Evolutionary conservation across 2,888 invertebrate genomes (phyloP).

Genomic region (Campoletis raptor): DNA sequence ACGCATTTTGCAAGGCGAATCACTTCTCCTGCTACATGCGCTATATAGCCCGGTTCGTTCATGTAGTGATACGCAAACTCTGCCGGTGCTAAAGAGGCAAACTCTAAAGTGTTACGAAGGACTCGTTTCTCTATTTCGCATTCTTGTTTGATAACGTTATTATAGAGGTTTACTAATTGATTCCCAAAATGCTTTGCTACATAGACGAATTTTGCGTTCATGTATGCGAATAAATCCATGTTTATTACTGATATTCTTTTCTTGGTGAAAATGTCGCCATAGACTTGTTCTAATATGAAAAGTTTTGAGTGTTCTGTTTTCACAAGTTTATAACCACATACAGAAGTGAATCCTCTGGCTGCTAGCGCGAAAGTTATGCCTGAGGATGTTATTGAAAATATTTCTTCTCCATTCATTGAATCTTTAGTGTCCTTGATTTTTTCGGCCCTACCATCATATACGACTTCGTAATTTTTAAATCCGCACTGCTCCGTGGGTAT

Average conservation of each 20-base stretch:
- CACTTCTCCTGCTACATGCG: too few relatives aligned
- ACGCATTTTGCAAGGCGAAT: too few relatives aligned
- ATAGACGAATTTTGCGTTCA: not conserved
- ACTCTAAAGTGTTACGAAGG: not conserved
- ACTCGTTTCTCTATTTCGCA: not conserved
- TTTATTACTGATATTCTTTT: not conserved
- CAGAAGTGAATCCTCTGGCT: not conserved
- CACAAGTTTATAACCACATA: not conserved
- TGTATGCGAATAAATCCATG: not conserved
- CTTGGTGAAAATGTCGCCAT: not conserved
- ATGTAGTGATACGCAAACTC: conserved; percentile 3
- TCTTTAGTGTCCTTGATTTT: not conserved
- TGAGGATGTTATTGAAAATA: not conserved
- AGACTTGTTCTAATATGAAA: not conserved
- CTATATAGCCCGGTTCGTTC: not conserved
- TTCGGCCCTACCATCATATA: conserved; percentile 4
- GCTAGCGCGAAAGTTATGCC: not conserved
- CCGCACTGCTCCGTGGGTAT: conserved; percentile 24
- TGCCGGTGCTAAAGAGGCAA: not conserved
- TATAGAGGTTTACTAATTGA: not conserved
- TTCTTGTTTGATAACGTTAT: not conserved
- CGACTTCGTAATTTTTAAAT: too few relatives aligned
- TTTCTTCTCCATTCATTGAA: not conserved
- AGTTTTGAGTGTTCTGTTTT: conserved; percentile 11
- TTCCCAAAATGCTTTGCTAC: not conserved